Evolutionary conservation across 2,888 invertebrate species (phyloP).

Genomic region (Axea sp.): DNA sequence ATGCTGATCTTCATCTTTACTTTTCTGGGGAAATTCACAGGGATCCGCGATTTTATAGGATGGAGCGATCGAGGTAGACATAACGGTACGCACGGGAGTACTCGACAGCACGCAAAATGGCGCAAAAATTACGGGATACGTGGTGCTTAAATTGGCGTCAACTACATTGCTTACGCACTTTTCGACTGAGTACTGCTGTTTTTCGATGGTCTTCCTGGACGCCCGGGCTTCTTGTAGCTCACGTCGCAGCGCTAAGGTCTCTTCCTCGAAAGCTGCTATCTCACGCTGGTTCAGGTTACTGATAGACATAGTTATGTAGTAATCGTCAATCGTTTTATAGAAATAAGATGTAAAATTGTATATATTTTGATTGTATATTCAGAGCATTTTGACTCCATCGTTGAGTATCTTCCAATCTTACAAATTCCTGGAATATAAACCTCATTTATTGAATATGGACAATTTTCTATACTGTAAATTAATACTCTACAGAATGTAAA

Average conservation of each 20-base stretch:
- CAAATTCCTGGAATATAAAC: no score
- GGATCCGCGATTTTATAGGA: slow-evolving; percentile 47
- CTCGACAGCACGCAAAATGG: slow-evolving; percentile 72
- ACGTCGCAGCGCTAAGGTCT: slow-evolving; percentile 75
- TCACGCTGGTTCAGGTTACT: slow-evolving; percentile 73
- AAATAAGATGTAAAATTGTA: no score
- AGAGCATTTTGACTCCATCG: no score
- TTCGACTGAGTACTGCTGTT: slow-evolving; percentile 67
- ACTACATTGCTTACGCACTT: slow-evolving; percentile 77
- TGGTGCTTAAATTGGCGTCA: slow-evolving; percentile 62
- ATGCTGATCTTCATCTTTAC: no score
- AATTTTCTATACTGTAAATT: no score
- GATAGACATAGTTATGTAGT: slow-evolving; percentile 14
- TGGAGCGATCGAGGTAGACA: slow-evolving; percentile 61
- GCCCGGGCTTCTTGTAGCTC: slow-evolving; percentile 77
- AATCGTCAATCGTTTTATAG: not conserved
- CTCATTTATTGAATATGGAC: no score
- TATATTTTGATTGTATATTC: no score
- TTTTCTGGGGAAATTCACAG: no score
- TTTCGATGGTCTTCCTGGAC: slow-evolving; percentile 71
- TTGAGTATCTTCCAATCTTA: no score
- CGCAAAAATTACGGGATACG: slow-evolving; percentile 71
- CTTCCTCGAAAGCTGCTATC: slow-evolving; percentile 78
- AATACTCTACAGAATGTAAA: no score
- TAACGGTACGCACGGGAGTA: slow-evolving; percentile 76